Percentiles rank a stretch among this genome's conserved stretches.
phyloP scores from a whole-genome alignment of 2,888 invertebrate species.

The Lepidochitona cinerea region DNA sequence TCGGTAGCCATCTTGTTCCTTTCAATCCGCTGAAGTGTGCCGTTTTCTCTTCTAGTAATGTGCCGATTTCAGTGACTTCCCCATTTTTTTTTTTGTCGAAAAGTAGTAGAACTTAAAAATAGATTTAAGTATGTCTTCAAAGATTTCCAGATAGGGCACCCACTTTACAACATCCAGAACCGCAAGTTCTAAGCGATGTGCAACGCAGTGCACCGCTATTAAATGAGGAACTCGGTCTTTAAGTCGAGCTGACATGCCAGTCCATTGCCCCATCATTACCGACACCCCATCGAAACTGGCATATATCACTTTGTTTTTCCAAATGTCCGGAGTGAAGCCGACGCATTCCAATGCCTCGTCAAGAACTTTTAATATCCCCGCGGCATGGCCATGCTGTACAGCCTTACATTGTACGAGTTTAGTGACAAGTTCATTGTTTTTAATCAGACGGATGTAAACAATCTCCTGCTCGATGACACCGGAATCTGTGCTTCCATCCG shows the following conservation, averaged over 20 bases:
- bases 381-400: background rate
- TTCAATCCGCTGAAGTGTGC: background rate
- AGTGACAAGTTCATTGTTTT: background rate
- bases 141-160: constrained; percentile 8
- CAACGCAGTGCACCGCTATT: background rate
- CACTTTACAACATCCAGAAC: constrained; percentile 6
- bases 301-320: background rate
- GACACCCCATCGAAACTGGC: constrained; percentile 3
- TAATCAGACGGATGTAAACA: background rate
- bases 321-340: background rate
- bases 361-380: background rate
- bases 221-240: background rate
- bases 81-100: background rate
- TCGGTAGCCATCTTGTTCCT: background rate
- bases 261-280: background rate
- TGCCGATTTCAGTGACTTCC: background rate
- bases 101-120: background rate
- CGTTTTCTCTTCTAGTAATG: background rate
- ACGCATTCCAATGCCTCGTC: background rate
- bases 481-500: background rate
- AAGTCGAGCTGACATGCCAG: background rate
- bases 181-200: background rate
- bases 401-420: constrained; percentile 1
- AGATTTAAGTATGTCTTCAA: constrained; percentile 20
- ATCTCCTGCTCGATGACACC: constrained; percentile 3